phyloP scores from a whole-genome alignment of 1,140 invertebrate genomes.

The Papilio aristodemus region DNA sequence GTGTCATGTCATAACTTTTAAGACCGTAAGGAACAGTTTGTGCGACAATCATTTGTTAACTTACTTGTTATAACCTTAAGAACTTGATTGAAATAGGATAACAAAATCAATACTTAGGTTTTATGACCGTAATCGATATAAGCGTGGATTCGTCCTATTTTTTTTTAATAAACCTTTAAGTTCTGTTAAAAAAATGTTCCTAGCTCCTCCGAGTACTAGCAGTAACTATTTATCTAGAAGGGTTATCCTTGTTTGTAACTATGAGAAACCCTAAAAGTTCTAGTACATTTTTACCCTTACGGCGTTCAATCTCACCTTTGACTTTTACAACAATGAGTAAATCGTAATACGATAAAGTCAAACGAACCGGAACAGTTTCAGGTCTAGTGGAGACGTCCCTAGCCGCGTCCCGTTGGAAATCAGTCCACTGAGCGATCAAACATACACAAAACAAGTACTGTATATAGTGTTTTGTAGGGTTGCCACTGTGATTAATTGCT shows the following conservation, averaged over 20 bases:
- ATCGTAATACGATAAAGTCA: constrained; percentile 55
- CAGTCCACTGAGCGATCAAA: constrained; percentile 49
- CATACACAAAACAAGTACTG: constrained; percentile 28
- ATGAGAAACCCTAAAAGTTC: constrained; percentile 19
- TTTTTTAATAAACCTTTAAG: neutral
- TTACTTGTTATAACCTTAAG: too few relatives aligned
- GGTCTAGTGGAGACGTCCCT: constrained; percentile 62
- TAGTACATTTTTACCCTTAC: constrained; percentile 34
- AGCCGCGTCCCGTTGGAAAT: constrained; percentile 63
- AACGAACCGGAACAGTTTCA: constrained; percentile 70
- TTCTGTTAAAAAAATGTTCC: too few relatives aligned
- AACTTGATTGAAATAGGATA: too few relatives aligned
- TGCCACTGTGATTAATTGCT: constrained; percentile 74
- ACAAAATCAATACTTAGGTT: neutral
- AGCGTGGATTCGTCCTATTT: neutral
- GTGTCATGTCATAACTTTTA: neutral
- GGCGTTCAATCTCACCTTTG: constrained; percentile 49
- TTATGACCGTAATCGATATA: neutral
- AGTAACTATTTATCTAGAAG: neutral
- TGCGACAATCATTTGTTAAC: too few relatives aligned
- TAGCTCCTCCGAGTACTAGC: too few relatives aligned
- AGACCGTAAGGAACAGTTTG: too few relatives aligned
- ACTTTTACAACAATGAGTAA: constrained; percentile 64
- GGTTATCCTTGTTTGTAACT: neutral
- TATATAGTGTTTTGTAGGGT: constrained; percentile 31